Base-by-base conservation (phyloP, 2,797 vertebrate genomes). In the Peromyscus nudipes region DNA sequence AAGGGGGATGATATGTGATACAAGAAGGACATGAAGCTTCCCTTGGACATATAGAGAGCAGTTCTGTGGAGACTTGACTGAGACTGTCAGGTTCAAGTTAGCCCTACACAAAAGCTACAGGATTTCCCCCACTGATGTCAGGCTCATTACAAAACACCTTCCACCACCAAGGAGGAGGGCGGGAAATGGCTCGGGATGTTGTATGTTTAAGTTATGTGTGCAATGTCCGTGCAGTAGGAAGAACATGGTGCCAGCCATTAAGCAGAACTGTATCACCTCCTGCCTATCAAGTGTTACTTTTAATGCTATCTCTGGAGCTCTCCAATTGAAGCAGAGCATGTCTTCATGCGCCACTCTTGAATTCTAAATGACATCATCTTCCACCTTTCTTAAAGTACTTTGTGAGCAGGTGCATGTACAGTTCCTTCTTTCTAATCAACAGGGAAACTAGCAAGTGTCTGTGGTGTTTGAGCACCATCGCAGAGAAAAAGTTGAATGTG, bases 191-290 rank as follows among this genome's bases (percentile, higher is more conserved):
- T 80, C 5, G 21, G 69, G 25, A 57, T 3, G 21, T 8, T 37
- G 6, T 25, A 31, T 37, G 8, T 52, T 65, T 6, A 14, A 77
- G 43, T 16, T 16, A 40, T 25, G 71, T 12, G 40, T 52, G 17
- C 13, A 37, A 57, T 86, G 43, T 12, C 13, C 13, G 6, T 57
- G 16, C 29, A 73, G 27, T 57, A 57, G 1, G 23, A 19, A 71
- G 4, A 17, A 1, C 7, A 23, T 6, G 21, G 65, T 11, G 0
- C n/a, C 17, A 10, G 1, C 76, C 81, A 64, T 1, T 10, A 29
- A 17, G 71, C 52, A 73, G 64, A 81, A 57, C 13, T 52, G 49
- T 5, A 79, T 37, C 0, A 4, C 40, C 40, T 85, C 14, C 25
- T 5, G 19, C 60, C 40, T 85, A 46, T 29, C 14, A n/a, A 52